Conservation (phyloP, 2,113 vertebrate genomes). For the Ptyas mucosa region DNA sequence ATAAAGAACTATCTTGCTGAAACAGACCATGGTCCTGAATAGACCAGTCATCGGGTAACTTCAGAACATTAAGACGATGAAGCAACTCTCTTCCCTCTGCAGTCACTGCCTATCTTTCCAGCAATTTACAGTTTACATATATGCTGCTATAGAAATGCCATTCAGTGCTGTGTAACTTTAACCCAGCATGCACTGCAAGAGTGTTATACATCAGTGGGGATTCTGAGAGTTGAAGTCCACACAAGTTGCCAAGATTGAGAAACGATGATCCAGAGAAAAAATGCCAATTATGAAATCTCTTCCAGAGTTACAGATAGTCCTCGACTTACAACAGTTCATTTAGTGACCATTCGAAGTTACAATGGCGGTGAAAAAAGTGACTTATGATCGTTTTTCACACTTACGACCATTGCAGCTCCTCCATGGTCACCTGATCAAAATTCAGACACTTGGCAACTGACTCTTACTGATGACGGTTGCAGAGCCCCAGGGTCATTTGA, state of each 20-base stretch:
- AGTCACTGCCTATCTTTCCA: neutral
- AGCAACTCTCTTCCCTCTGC: neutral
- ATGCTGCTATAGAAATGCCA: neutral
- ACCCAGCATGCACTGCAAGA: neutral
- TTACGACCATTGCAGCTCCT: neutral
- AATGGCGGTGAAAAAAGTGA: neutral
- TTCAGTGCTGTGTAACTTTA: neutral
- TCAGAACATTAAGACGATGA: no score
- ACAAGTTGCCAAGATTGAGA: neutral
- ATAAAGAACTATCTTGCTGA: neutral
- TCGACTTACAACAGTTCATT: neutral
- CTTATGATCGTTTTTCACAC: neutral
- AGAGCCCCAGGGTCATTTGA: no score
- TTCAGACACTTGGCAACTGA: neutral
- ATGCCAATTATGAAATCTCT: neutral
- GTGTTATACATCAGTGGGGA: neutral
- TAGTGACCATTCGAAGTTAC: neutral
- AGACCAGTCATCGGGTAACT: neutral
- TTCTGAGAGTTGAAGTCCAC: neutral
- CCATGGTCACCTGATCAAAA: neutral
- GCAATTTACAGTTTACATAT: neutral
- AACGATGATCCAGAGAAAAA: neutral
- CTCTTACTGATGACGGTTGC: neutral
- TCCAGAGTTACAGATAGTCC: neutral
- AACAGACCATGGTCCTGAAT: neutral